These are phyloP conservation scores for Stratiomys singularior DNA, from an alignment of 2,888 invertebrate species.

Conservation along the genomic window DNA sequence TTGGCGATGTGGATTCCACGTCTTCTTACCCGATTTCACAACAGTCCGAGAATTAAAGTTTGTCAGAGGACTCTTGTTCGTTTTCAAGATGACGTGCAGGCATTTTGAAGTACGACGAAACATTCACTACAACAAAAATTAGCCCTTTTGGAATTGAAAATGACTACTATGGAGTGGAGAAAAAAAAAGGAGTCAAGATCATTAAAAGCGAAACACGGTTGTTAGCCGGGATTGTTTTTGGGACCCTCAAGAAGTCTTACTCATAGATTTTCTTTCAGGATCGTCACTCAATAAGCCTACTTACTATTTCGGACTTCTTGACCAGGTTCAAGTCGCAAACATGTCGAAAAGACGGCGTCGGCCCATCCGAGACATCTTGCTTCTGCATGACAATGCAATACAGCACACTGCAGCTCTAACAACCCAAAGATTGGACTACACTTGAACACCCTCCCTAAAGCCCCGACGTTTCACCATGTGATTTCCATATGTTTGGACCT, in stretches of 20 bases:
- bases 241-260: neutral
- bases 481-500: constrained; percentile 5
- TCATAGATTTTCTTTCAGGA: neutral
- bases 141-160: neutral
- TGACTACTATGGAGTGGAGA: neutral
- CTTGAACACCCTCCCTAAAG: constrained; percentile 7
- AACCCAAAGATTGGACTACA: constrained; percentile 11
- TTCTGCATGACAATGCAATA: neutral
- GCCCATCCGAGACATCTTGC: constrained; percentile 1
- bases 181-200: neutral
- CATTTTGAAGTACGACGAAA: no score
- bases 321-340: neutral
- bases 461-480: neutral
- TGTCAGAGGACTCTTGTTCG: no score
- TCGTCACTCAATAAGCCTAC: neutral
- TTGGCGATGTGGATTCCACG: no score
- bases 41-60: no score
- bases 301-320: neutral
- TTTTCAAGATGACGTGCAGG: no score
- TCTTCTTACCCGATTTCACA: no score
- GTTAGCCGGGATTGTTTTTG: neutral
- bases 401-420: constrained; percentile 13
- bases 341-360: neutral
- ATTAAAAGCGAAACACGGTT: neutral
- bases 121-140: no score